Conservation (phyloP, 2,113 vertebrate species). For the Heterocephalus glaber region DNA sequence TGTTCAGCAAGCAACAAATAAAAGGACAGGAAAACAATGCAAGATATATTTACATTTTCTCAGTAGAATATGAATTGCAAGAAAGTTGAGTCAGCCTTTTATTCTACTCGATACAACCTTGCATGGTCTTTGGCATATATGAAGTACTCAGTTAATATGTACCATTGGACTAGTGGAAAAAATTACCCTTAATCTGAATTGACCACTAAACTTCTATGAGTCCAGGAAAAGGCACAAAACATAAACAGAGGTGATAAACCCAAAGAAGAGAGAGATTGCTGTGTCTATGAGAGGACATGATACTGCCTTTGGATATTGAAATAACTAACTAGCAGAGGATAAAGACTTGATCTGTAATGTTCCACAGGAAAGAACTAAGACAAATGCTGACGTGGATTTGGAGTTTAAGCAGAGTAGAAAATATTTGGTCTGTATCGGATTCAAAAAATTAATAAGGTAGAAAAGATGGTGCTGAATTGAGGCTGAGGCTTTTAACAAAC, state of each 20-base stretch:
- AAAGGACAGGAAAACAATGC: not conserved
- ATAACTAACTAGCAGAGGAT: not conserved
- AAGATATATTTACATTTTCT: not conserved
- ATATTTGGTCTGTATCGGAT: not conserved
- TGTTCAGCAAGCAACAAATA: not conserved
- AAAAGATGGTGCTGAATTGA: not conserved
- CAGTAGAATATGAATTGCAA: not conserved
- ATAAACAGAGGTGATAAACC: not conserved
- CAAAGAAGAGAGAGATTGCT: not conserved
- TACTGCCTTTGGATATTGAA: not conserved
- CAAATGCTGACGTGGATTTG: not conserved
- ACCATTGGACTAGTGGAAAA: not conserved
- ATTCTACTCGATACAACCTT: not conserved
- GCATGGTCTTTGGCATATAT: not conserved
- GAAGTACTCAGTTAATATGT: not conserved
- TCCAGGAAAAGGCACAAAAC: not conserved
- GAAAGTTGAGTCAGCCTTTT: not conserved
- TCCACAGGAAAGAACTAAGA: not conserved
- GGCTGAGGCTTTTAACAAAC: not conserved
- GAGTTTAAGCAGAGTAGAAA: not conserved
- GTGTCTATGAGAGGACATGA: not conserved
- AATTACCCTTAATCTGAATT: not conserved
- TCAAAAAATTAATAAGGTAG: not conserved
- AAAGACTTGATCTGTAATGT: not conserved
- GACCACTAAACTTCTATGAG: not conserved